phyloP scores from a whole-genome alignment of 2,888 invertebrate genomes.

The Idaea biselata region DNA sequence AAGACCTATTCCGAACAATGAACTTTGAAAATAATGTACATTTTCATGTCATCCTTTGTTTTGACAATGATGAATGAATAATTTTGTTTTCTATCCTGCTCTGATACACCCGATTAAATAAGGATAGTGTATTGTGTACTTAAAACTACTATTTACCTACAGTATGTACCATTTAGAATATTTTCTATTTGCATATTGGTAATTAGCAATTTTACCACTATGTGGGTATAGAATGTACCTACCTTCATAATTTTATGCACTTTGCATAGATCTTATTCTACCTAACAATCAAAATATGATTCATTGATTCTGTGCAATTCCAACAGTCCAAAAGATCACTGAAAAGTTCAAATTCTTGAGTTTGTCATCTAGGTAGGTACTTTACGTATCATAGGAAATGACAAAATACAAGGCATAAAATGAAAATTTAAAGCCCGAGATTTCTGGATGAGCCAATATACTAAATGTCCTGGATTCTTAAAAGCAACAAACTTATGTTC shows the following conservation, averaged over 20 bases:
- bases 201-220: neutral
- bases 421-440: too few relatives aligned
- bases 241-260: neutral
- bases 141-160: neutral
- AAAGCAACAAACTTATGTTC: too few relatives aligned
- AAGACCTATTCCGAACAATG: constrained; percentile 25
- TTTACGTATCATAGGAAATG: too few relatives aligned
- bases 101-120: constrained; percentile 10
- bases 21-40: constrained; percentile 22
- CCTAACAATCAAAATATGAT: too few relatives aligned
- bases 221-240: neutral
- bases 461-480: too few relatives aligned
- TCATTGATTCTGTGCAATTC: neutral
- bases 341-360: too few relatives aligned
- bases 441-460: too few relatives aligned
- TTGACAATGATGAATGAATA: constrained; percentile 56
- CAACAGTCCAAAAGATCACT: too few relatives aligned
- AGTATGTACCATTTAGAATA: too few relatives aligned
- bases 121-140: neutral
- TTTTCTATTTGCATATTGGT: neutral
- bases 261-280: neutral
- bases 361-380: too few relatives aligned
- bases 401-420: too few relatives aligned
- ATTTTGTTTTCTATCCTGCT: constrained; percentile 34
- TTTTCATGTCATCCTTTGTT: constrained; percentile 46